Conservation (phyloP, 2,888 invertebrate species). For the Eilema caniola region DNA sequence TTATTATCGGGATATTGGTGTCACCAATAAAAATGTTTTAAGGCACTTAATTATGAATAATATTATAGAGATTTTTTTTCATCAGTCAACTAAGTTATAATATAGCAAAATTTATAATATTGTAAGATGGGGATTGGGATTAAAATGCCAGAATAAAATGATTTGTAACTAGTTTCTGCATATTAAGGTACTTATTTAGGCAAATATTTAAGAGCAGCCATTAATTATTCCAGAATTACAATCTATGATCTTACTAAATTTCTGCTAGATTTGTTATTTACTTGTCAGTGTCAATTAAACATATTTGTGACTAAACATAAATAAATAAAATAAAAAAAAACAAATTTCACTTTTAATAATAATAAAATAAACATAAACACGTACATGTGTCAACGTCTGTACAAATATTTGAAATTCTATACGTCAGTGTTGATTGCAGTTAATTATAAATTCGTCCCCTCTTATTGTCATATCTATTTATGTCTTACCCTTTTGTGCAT, state of each 20-base stretch:
- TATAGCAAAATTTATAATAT: no score
- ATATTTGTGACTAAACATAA: not conserved
- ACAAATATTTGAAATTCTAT: conserved; percentile 83
- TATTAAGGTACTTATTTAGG: no score
- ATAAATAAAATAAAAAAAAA: conserved; percentile 7
- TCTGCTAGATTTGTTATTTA: no score
- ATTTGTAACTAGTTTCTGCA: no score
- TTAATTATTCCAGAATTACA: no score
- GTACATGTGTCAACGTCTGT: conserved; percentile 60
- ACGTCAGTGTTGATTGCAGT: conserved; percentile 87
- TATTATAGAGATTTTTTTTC: no score
- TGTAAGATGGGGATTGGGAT: no score
- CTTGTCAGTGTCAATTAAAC: not conserved
- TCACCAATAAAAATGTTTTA: not conserved
- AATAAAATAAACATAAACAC: conserved; percentile 18
- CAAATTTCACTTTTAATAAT: conserved; percentile 5
- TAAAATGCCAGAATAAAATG: no score
- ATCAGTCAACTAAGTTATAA: no score
- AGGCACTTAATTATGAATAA: not conserved
- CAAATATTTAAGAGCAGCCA: no score
- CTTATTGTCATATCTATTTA: conserved; percentile 81
- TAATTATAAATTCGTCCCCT: conserved; percentile 86
- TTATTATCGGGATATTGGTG: not conserved
- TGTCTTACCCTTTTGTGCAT: conserved; percentile 35
- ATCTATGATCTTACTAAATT: no score